A percentile compares a stretch with the other conserved stretches of the same genome.
These are phyloP conservation scores for Galaxias olidus DNA, from an alignment of 2,797 vertebrate species.

Conservation along the genomic window DNA sequence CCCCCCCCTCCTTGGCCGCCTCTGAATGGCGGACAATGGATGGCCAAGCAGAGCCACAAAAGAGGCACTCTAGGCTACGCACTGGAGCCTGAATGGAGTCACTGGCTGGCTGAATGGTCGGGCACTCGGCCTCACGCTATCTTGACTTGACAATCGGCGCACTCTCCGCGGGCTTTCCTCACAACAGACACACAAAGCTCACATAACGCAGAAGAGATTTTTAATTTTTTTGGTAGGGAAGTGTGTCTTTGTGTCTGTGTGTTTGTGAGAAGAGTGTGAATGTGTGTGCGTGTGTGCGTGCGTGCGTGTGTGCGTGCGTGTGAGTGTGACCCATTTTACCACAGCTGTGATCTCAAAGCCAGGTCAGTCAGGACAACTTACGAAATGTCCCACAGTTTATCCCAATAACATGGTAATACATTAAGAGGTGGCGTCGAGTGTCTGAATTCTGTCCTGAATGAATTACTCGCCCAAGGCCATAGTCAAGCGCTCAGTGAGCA, in stretches of 20 bases:
- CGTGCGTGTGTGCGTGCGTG: not conserved
- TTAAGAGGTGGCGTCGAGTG: too few relatives aligned
- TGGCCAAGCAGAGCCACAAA: not conserved
- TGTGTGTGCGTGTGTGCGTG: too few relatives aligned
- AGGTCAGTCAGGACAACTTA: constrained; percentile 17
- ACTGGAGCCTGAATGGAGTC: not conserved
- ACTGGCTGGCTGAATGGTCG: not conserved
- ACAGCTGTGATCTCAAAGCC: constrained; percentile 47
- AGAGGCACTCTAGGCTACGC: not conserved
- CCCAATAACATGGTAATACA: too few relatives aligned
- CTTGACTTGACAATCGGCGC: not conserved
- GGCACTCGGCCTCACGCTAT: not conserved
- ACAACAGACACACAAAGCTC: constrained; percentile 20
- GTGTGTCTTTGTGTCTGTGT: constrained; percentile 31
- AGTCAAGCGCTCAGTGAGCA: too few relatives aligned
- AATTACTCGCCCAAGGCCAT: too few relatives aligned
- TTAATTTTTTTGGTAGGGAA: too few relatives aligned
- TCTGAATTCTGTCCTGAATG: too few relatives aligned
- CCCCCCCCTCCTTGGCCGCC: too few relatives aligned
- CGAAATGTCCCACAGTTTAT: too few relatives aligned
- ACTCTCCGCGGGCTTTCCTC: constrained; percentile 38
- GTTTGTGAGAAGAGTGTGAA: too few relatives aligned
- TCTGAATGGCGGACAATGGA: too few relatives aligned
- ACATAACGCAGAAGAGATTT: constrained; percentile 48
- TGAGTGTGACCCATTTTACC: constrained; percentile 40